Percentiles rank a stretch among this genome's conserved stretches.
phyloP scores from a whole-genome alignment of 2,113 vertebrate species.

The Phainopepla nitens region DNA sequence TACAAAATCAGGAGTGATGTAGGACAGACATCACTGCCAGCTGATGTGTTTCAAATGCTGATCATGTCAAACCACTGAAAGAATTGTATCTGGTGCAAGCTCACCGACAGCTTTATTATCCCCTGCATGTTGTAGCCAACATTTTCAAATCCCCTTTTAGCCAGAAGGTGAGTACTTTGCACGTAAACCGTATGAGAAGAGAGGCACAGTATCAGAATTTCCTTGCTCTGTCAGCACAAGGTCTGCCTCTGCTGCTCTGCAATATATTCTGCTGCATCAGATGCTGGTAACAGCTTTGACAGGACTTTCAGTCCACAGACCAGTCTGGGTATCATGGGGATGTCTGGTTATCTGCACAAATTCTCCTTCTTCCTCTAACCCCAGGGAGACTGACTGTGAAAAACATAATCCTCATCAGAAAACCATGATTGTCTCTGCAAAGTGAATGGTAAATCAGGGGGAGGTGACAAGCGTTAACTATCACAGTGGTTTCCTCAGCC shows the following conservation, averaged over 20 bases:
- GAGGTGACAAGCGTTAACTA: background rate
- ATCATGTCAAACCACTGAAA: background rate
- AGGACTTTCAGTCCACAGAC: background rate
- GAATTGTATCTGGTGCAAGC: background rate
- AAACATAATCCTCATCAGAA: background rate
- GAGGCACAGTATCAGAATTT: background rate
- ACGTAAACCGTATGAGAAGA: background rate
- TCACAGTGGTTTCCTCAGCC: background rate
- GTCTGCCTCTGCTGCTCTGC: background rate
- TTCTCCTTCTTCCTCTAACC: background rate
- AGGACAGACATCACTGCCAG: background rate
- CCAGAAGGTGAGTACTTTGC: constrained; percentile 14
- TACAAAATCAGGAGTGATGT: constrained; percentile 29
- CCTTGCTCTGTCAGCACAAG: background rate
- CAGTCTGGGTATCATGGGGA: background rate
- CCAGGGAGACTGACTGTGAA: background rate
- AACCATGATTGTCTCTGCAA: background rate
- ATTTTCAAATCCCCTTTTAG: constrained; percentile 41
- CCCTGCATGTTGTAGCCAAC: constrained; percentile 22
- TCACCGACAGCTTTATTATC: constrained; percentile 40
- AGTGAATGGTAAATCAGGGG: background rate
- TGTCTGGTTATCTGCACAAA: background rate
- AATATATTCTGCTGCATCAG: background rate
- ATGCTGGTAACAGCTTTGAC: background rate
- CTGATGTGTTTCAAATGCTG: background rate